These are phyloP conservation scores for Heteromormyrus szaboi DNA, from an alignment of 2,797 vertebrate genomes.

Conservation along the genomic window DNA sequence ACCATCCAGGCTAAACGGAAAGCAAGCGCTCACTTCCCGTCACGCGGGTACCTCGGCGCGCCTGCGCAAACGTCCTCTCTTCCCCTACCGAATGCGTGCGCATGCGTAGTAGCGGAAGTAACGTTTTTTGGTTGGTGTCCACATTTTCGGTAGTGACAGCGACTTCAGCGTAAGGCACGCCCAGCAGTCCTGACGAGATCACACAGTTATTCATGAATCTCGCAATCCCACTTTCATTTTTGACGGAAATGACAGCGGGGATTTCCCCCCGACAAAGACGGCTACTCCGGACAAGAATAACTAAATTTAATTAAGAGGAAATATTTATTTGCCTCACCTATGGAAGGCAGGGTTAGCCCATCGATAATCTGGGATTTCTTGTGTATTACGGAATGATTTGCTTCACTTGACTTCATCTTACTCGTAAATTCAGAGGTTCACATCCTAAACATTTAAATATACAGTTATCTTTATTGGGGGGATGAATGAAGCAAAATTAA, in stretches of 20 bases:
- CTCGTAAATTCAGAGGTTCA: neutral
- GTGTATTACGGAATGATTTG: neutral
- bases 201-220: neutral
- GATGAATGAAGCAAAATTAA: neutral
- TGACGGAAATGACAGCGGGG: neutral
- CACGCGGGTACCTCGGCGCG: neutral
- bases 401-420: neutral
- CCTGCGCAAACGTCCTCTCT: neutral
- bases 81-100: neutral
- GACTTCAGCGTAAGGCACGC: neutral
- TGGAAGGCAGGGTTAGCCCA: neutral
- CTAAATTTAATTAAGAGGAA: neutral
- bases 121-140: neutral
- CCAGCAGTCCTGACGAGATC: neutral
- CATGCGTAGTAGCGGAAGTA: neutral
- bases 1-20: neutral
- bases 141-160: neutral
- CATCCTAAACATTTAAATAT: neutral
- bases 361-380: neutral
- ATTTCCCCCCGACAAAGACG: neutral
- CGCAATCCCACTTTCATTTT: neutral
- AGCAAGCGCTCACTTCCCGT: neutral
- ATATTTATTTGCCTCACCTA: neutral
- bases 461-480: neutral
- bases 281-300: neutral